Conservation (phyloP, 2,113 vertebrate genomes). For the Corydoras maculifer region DNA sequence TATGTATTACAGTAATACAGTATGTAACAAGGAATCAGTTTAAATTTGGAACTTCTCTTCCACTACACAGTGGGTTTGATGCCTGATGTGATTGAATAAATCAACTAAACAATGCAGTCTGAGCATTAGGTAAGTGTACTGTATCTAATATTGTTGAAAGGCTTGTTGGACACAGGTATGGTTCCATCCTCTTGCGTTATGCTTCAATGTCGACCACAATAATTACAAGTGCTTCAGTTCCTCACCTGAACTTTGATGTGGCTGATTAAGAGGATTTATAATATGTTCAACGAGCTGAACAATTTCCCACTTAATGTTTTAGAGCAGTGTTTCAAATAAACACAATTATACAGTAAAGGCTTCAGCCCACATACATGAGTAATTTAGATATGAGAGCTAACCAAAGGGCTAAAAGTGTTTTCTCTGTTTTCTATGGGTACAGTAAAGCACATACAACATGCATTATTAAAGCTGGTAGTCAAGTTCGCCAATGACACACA, state of each 20-base stretch:
- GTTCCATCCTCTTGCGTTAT: slow-evolving; percentile 5
- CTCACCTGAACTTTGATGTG: slow-evolving; percentile 7
- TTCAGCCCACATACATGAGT: slow-evolving; percentile 36
- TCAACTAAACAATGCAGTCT: too few species aligned
- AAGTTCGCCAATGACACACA: not conserved
- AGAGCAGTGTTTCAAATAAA: slow-evolving; percentile 36
- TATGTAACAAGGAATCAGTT: too few species aligned
- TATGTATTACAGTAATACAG: too few species aligned
- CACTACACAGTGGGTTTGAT: too few species aligned
- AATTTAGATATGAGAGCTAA: slow-evolving; percentile 38
- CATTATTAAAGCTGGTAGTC: slow-evolving; percentile 14
- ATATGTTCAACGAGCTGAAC: slow-evolving; percentile 28
- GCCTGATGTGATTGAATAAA: too few species aligned
- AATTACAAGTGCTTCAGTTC: slow-evolving; percentile 16
- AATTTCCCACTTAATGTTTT: slow-evolving; percentile 32
- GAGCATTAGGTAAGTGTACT: not conserved
- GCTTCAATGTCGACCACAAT: slow-evolving; percentile 10
- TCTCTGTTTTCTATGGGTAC: slow-evolving; percentile 15
- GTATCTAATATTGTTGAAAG: not conserved
- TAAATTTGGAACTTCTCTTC: too few species aligned
- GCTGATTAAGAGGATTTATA: slow-evolving; percentile 15
- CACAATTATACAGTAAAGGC: slow-evolving; percentile 33
- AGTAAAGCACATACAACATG: slow-evolving; percentile 28
- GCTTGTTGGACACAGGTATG: not conserved
- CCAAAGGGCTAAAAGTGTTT: slow-evolving; percentile 29